Percentiles rank a stretch among this genome's conserved stretches.
Conservation (phyloP, 1,140 invertebrate genomes). For the Drosophila saltans region DNA sequence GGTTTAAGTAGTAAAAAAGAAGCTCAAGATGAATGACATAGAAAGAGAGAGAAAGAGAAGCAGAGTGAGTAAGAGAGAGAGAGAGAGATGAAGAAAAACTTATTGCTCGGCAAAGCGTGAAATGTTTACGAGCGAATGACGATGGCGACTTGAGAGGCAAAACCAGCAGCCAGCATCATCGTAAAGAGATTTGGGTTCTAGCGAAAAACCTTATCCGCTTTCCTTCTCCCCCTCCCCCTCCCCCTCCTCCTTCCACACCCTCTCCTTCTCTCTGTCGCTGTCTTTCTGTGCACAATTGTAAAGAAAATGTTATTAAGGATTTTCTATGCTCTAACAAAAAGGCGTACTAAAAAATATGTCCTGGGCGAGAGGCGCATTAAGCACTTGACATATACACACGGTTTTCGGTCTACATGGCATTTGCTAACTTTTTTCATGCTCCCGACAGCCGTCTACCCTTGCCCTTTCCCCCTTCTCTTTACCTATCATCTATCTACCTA, state of each 20-base stretch:
- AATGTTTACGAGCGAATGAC: conserved; percentile 80
- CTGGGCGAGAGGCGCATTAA: conserved; percentile 54
- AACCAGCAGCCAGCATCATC: conserved; percentile 33
- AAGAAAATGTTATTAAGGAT: conserved; percentile 82
- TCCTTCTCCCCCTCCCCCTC: conserved; percentile 7
- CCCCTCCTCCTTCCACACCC: neutral
- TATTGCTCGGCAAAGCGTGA: conserved; percentile 79
- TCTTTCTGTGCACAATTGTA: conserved; percentile 59
- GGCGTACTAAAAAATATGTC: conserved; percentile 64
- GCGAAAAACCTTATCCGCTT: conserved; percentile 51
- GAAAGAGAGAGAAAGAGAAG: conserved; percentile 9
- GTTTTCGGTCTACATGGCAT: conserved; percentile 45
- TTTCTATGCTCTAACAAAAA: conserved; percentile 81
- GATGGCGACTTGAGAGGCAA: conserved; percentile 67
- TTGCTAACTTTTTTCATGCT: conserved; percentile 16
- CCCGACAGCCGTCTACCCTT: neutral
- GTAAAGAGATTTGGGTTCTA: conserved; percentile 58
- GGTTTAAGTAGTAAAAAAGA: conserved; percentile 26
- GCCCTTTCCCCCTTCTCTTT: too few species aligned
- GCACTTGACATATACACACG: conserved; percentile 68
- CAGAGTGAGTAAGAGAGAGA: conserved; percentile 26
- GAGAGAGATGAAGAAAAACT: conserved; percentile 35
- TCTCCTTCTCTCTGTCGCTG: neutral
- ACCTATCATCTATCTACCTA: too few species aligned
- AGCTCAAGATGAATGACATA: neutral